A percentile compares a stretch with the other conserved stretches of the same genome.
These are phyloP conservation scores for Netelia melanura DNA, from an alignment of 2,888 invertebrate genomes.

Conservation along the genomic window DNA sequence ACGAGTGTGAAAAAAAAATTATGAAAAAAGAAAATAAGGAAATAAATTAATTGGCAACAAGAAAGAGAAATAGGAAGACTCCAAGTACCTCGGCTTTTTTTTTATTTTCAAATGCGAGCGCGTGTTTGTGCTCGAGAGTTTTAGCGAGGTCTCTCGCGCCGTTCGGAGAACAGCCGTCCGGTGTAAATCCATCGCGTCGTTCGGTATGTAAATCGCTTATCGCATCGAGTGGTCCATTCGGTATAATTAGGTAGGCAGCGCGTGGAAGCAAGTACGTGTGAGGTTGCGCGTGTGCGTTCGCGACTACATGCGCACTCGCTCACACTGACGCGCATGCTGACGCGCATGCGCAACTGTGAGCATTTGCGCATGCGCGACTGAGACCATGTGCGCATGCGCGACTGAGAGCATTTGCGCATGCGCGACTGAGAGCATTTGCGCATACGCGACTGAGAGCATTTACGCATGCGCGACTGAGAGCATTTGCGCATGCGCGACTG, in stretches of 20 bases:
- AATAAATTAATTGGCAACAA: not conserved
- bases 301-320: not conserved
- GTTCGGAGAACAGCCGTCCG: slow-evolving; percentile 67
- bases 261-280: slow-evolving; percentile 50
- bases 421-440: too few species aligned
- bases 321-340: too few species aligned
- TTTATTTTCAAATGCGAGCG: not conserved
- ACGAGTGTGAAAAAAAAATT: too few species aligned
- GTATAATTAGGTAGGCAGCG: slow-evolving; percentile 83
- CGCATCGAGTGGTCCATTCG: slow-evolving; percentile 82
- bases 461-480: too few species aligned
- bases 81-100: not conserved
- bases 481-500: too few species aligned
- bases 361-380: too few species aligned
- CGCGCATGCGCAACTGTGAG: not conserved
- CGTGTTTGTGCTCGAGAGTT: slow-evolving; percentile 15
- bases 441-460: too few species aligned
- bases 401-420: too few species aligned
- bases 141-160: slow-evolving; percentile 29
- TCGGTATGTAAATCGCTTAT: slow-evolving; percentile 84
- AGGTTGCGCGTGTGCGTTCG: slow-evolving; percentile 32
- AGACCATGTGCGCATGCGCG: too few species aligned
- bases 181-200: slow-evolving; percentile 82
- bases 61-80: not conserved
- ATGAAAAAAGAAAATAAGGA: too few species aligned